Base-by-base conservation (phyloP, 2,888 invertebrate species). In the Leptinotarsa peninsularis region DNA sequence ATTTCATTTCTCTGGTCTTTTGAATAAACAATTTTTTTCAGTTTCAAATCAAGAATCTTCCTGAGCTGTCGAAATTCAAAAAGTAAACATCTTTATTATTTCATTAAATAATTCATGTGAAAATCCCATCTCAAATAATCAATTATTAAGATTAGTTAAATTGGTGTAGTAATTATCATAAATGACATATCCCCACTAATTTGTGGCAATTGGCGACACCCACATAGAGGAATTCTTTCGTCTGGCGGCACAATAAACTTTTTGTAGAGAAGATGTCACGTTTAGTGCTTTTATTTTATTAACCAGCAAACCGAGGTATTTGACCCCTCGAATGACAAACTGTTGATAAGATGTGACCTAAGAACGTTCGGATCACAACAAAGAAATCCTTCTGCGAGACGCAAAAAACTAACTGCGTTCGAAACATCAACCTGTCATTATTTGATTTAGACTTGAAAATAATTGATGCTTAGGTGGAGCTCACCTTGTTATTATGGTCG, bases 381-480 rank as follows among this genome's bases (percentile, higher is more conserved):
- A 68, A 50, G 52, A 27, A 52, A 54, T 52, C 10, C 60, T 49
- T 15, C 43, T 43, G 49, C 18, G 56, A 13, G 43, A 17, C 23
- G 49, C 63, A 49, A 49, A 60, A 50, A 63, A 71, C 52, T 7
- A 49, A 7, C 23, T 56, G 27, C 54, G 56, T 56, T 33, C 52
- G 60, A 63, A 71, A 63, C 63, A 71, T 71, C 71, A 71, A 63
- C 71, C 71, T 71, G 63, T 71, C 63, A 71, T 71, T 71, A 71
- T 63, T 66, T 66, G 71, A 50, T 71, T 63, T 66, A 50, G 56
- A 63, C 56, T 56, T 27, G 71, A 63, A 27, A 63, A 63, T 71
- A 60, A 71, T 71, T 63, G 60, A 49, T 63, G 63, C 71, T 50
- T 52, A 63, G 63, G 63, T 23, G 58, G 58, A 21, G 58, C 23